A percentile compares a stretch with the other conserved stretches of the same genome.
phyloP scores from a whole-genome alignment of 1,140 invertebrate species.

The Rhizoglyphus robini region DNA sequence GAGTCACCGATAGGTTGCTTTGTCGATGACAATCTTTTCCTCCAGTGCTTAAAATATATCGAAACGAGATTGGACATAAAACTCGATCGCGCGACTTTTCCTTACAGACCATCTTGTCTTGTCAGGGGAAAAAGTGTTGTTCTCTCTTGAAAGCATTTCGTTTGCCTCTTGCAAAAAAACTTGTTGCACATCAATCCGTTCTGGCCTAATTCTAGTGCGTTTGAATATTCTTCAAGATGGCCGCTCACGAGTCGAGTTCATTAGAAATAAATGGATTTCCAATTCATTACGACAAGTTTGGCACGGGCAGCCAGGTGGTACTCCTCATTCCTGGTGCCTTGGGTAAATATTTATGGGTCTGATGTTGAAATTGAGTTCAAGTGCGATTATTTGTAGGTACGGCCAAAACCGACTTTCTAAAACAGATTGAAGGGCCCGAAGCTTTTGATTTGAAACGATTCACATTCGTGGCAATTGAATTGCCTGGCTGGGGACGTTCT shows the following conservation, averaged over 20 bases:
- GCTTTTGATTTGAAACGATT: constrained; percentile 11
- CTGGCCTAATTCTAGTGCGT: too few relatives aligned
- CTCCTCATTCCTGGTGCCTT: constrained; percentile 21
- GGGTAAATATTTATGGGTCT: constrained; percentile 11
- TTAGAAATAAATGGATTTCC: constrained; percentile 17
- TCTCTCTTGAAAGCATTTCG: too few relatives aligned
- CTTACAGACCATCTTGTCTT: too few relatives aligned
- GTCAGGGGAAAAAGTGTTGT: too few relatives aligned
- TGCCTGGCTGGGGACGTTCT: constrained; percentile 19
- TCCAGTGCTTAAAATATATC: too few relatives aligned
- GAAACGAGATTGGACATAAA: too few relatives aligned
- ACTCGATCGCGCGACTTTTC: too few relatives aligned
- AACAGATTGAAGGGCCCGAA: constrained; percentile 4
- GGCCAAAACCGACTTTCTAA: constrained; percentile 7
- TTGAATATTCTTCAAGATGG: too few relatives aligned
- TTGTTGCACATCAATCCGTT: too few relatives aligned
- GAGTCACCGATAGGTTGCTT: too few relatives aligned
- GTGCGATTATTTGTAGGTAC: constrained; percentile 1
- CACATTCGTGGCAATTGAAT: constrained; percentile 19
- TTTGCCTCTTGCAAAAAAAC: too few relatives aligned
- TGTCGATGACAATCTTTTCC: too few relatives aligned
- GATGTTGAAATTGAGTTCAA: neutral
- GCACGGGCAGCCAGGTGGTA: constrained; percentile 10
- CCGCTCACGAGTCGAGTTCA: neutral
- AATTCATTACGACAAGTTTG: constrained; percentile 17